A percentile compares a stretch with the other conserved stretches of the same genome.
Conservation (phyloP, 2,888 invertebrate genomes). For the Hyles lineata region DNA sequence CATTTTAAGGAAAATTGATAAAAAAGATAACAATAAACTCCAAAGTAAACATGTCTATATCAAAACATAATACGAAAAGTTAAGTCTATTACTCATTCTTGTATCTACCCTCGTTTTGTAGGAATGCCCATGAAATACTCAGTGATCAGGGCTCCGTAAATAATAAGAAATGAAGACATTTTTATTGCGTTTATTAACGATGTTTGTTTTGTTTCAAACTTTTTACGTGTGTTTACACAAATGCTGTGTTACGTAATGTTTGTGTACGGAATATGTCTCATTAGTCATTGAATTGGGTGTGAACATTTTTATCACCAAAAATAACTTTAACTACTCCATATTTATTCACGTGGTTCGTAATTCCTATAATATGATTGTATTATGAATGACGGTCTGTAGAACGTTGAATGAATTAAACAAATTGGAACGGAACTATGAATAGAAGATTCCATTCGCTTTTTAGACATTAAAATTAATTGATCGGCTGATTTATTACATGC, state of each 20-base stretch:
- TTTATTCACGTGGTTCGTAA: neutral
- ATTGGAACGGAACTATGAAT: neutral
- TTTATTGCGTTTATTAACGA: conserved; percentile 47
- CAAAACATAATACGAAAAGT: neutral
- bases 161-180: conserved; percentile 45
- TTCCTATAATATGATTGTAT: neutral
- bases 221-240: conserved; percentile 31
- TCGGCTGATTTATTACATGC: too few relatives aligned
- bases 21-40: too few relatives aligned
- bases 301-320: conserved; percentile 22
- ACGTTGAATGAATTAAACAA: neutral
- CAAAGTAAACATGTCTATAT: neutral
- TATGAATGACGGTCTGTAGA: neutral
- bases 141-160: conserved; percentile 29
- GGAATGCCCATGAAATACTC: conserved; percentile 12
- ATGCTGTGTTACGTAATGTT: conserved; percentile 28
- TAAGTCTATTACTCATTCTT: neutral
- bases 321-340: conserved; percentile 2
- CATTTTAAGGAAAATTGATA: too few relatives aligned
- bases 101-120: neutral
- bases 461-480: neutral
- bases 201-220: conserved; percentile 39
- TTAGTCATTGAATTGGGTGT: conserved; percentile 28
- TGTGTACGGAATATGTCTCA: conserved; percentile 26
- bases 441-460: neutral